Base-by-base conservation (phyloP, 2,888 invertebrate genomes). In the Sinohyriopsis cumingii region DNA sequence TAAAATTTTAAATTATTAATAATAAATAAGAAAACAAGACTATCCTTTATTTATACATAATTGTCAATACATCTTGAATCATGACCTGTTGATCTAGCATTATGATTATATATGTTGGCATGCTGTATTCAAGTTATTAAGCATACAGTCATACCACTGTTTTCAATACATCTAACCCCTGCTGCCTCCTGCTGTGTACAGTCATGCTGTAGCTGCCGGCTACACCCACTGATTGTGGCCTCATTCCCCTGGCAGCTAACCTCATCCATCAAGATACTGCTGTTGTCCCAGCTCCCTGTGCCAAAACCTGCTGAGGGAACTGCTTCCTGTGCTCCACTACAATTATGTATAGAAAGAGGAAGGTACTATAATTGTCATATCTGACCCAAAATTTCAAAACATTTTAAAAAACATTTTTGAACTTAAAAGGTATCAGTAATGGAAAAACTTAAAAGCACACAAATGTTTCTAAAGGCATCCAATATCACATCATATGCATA, bases 281-380 rank as follows among this genome's bases (percentile, higher is more conserved):
- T 71, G 28, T 9, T 60, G 15, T 67, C 65, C 79, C 79, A 83
- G 18, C 28, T 55, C 1, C 76, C 82, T 15, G 53, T 60, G 15
- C 82, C 82, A 73, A 71, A 81, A n/a, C 33, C 57, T 53, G 76
- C 69, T 88, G 89, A 67, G 91, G 91, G 53, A 81, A 81, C 79
- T 91, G 92, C 70, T 81, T 79, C 59, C 91, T 89, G 89, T 54
- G 92, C 92, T 68, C 92, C 92, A 76, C 92, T 92, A 78, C 18
- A 73, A 59, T 24, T 57, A 20, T 24, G 45, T 22, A 56, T 15
- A 24, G 28, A 55, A 24, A 28, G 24, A 15, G 15, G 4, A 7
- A 28, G 9, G 59, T 59, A 12, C 59, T 59, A 9, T 22, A n/a
- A 22, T 18, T 59, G 18, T 59, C 19, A 9, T 20, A 56, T n/a